Base-by-base conservation (phyloP, 2,888 invertebrate genomes). In the Leptopterna dolabrata region DNA sequence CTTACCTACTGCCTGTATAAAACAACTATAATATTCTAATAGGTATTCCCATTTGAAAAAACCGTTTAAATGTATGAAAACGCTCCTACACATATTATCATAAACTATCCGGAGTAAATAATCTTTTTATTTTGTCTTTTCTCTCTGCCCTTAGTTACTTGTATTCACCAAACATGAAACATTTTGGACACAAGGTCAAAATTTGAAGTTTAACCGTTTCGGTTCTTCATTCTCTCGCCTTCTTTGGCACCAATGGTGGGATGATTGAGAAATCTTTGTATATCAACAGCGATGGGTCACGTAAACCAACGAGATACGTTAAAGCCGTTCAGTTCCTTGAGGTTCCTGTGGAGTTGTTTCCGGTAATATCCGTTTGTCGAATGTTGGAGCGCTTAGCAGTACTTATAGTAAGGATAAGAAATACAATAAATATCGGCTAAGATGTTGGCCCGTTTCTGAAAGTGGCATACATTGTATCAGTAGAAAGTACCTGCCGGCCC, bases 211-310 rank as follows among this genome's bases (percentile, higher is more conserved):
- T 19, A 19, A 55, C 55, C 55, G 1, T 55, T 55, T 19, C 63
- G 63, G 63, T 63, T 63, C 63, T 63, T 27, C 24, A 24, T 63
- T 9, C 19, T 24, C 11, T 24, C 24, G 63, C 63, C 63, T 63
- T 63, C 27, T 24, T 13, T 24, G 63, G 30, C 36, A 30, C 9
- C 36, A 7, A 36, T 36, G 14, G 73, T 36, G 41, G 36, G 73
- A 73, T 73, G 73, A 73, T 73, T 19, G 73, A 73, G 36, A 73
- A 36, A 73, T 73, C n/a, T 73, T 30, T 36, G 73, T 73, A 73
- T 41, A 14, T 73, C 41, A 73, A 73, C 36, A 73, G 19, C 73
- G 73, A 73, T 41, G 73, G 73, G 7, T 36, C 73, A 16, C 73
- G 73, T 36, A 73, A 73, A 73, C 36, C 30, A 45, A 78, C 78